Conservation (phyloP, 2,113 vertebrate genomes). For the Plotosus lineatus region DNA sequence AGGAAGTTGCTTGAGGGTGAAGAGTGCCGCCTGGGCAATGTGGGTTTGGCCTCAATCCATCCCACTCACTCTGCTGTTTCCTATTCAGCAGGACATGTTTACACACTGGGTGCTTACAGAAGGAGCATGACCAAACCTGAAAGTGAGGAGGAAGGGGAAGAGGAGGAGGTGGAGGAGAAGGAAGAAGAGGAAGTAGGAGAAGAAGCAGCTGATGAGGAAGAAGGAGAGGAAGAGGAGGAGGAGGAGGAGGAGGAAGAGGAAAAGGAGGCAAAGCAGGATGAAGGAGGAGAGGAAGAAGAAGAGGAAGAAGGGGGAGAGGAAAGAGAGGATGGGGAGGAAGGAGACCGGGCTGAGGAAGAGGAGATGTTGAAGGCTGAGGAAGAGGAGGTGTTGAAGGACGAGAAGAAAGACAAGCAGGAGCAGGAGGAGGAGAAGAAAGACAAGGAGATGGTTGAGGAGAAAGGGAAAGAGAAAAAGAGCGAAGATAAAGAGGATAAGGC, state of each 20-base stretch:
- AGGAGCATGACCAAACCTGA: constrained; percentile 66
- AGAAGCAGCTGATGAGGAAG: constrained; percentile 48
- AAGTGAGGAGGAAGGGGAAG: constrained; percentile 65
- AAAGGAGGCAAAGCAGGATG: constrained; percentile 65
- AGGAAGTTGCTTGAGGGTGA: constrained; percentile 84
- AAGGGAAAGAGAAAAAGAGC: constrained; percentile 62
- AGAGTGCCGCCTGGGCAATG: constrained; percentile 77
- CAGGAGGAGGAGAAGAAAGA: constrained; percentile 59
- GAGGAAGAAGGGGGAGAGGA: constrained; percentile 38
- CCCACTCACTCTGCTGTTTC: constrained; percentile 71
- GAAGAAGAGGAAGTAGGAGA: constrained; percentile 59
- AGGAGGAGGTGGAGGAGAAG: constrained; percentile 52
- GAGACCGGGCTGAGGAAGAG: constrained; percentile 62
- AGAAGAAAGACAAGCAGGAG: constrained; percentile 59
- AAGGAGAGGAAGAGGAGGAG: background rate
- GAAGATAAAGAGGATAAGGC: constrained; percentile 6
- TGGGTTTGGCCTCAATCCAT: constrained; percentile 68
- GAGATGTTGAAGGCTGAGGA: constrained; percentile 58
- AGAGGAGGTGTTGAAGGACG: constrained; percentile 45
- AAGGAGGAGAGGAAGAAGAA: constrained; percentile 19
- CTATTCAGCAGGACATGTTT: constrained; percentile 66
- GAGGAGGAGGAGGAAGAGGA: constrained; percentile 54
- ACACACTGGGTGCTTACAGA: constrained; percentile 68
- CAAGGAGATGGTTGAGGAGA: constrained; percentile 56
- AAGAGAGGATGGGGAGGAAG: constrained; percentile 37